Conservation (phyloP, 2,888 invertebrate genomes). For the Uloborus plumipes region DNA sequence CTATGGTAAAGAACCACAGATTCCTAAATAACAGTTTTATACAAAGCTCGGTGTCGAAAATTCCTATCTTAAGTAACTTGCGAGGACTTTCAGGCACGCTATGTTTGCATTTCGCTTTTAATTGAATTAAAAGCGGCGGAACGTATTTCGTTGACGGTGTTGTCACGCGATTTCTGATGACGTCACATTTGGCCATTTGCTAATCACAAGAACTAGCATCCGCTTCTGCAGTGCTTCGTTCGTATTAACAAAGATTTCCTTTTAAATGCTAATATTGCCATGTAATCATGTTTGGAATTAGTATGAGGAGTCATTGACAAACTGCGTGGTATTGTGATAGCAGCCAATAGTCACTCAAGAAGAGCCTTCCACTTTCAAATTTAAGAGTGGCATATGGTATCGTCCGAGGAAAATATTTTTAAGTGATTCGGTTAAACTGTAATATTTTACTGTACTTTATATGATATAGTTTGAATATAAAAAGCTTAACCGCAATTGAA, state of each 20-base stretch:
- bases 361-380: too few relatives aligned
- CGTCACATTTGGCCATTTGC: slow-evolving; percentile 7
- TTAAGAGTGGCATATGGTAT: too few relatives aligned
- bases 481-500: too few relatives aligned
- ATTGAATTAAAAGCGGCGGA: slow-evolving; percentile 56
- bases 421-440: too few relatives aligned
- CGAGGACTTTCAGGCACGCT: slow-evolving; percentile 31
- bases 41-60: slow-evolving; percentile 22
- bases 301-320: neutral
- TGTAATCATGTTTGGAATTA: neutral
- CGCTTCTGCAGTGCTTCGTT: too few relatives aligned
- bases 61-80: slow-evolving; percentile 48
- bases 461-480: too few relatives aligned
- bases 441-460: too few relatives aligned
- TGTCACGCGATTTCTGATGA: slow-evolving; percentile 37
- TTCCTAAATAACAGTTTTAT: slow-evolving; percentile 16
- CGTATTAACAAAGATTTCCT: neutral
- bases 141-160: slow-evolving; percentile 28
- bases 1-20: neutral
- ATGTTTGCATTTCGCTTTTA: slow-evolving; percentile 56
- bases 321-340: too few relatives aligned
- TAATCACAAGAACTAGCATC: slow-evolving; percentile 13
- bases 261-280: neutral
- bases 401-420: too few relatives aligned
- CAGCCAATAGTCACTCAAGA: too few relatives aligned